phyloP scores from a whole-genome alignment of 2,113 vertebrate species.

The Callaeas wilsoni region DNA sequence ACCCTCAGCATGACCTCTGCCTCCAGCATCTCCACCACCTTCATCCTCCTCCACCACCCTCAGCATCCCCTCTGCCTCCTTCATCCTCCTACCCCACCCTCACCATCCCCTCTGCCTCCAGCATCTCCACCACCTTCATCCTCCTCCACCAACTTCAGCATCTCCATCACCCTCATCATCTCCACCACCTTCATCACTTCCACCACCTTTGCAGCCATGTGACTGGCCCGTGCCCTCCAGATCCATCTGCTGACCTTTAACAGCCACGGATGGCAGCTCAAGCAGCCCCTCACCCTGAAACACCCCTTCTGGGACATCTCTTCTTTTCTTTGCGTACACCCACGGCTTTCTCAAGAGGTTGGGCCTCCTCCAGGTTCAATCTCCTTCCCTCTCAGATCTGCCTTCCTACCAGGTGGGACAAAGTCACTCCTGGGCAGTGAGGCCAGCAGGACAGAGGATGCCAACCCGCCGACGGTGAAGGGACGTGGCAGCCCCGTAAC shows the following conservation, averaged over 20 bases:
- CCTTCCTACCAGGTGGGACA: neutral
- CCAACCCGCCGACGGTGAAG: fast-evolving
- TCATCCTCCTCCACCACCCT: neutral
- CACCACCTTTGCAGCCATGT: fast-evolving
- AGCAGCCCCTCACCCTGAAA: neutral
- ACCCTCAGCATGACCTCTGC: neutral
- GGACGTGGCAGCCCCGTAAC: fast-evolving
- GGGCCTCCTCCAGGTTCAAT: neutral
- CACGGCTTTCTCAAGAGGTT: neutral
- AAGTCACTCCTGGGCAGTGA: fast-evolving
- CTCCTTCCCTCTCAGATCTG: neutral
- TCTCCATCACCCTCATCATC: neutral
- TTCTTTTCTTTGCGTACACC: neutral
- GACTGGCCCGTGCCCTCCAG: neutral
- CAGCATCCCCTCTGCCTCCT: too few species aligned
- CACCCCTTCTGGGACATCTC: neutral
- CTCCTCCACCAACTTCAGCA: neutral
- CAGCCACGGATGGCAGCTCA: neutral
- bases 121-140: neutral
- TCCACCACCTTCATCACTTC: fast-evolving
- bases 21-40: neutral
- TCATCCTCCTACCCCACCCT: too few species aligned
- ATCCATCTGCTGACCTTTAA: fast-evolving
- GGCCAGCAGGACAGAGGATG: neutral
- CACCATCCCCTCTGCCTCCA: neutral